Base-by-base conservation (phyloP, 2,113 vertebrate genomes). In the Salvelinus sp. region DNA sequence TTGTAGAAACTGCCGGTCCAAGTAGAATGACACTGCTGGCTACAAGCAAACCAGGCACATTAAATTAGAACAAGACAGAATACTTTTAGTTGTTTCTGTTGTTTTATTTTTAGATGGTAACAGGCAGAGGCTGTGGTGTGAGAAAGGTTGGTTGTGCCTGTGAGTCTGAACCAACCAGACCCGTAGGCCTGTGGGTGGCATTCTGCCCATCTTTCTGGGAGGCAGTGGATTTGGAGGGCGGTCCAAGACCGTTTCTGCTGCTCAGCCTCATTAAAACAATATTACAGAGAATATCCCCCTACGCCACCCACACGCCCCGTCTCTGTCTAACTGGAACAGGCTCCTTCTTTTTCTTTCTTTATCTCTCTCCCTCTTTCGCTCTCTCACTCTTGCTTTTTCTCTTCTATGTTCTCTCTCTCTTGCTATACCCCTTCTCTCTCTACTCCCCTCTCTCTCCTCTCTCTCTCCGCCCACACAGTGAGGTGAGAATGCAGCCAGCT, bases 261-360 rank as follows among this genome's bases (percentile, higher is more conserved):
- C 57, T 80, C 77, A 3, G 66, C 80, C 84, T 88, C 87, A 89
- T 91, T 91, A 91, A 84, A 89, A 81, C 47, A 72, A 78, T 71
- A 88, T 85, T 87, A 78, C n/a, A 85, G 48, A 50, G 62, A 70
- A 22, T 69, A 64, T 44, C 54, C 69, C 69, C 83, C 82, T 79
- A 79, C 72, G 70, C 60, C 64, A 3, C 38, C 25, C 27, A 68
- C 44, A 33, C 54, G 23, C n/a, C 33, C 80, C 28, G 14, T 44
- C 76, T 64, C 9, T 2, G 64, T 64, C 77, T 22, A 14, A 38
- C 66, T 16, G 18, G 16, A 68, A 23, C 13, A 38, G 18, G 3
- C 66, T 72, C 18, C 48, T 50, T 23, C n/a, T 23, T 63, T 23
- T 23, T 9, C 25, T 69, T 67, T 9, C 70, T 25, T 12, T 48